These are phyloP conservation scores for Cettia cetti DNA, from an alignment of 2,113 vertebrate genomes.

Conservation along the genomic window DNA sequence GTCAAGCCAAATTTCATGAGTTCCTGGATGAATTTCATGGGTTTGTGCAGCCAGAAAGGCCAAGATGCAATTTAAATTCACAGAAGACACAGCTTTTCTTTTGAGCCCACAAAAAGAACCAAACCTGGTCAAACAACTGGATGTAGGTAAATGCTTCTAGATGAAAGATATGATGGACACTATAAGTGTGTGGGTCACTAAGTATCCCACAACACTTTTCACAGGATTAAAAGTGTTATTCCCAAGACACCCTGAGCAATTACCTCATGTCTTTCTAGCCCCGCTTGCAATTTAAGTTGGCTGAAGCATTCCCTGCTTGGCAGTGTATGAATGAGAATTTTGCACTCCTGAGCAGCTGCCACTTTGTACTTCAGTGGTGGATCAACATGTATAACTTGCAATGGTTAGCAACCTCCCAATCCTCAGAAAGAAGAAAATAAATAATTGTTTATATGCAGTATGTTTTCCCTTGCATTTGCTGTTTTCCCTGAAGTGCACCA, in stretches of 20 bases:
- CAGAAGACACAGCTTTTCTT: neutral
- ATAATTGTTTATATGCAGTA: neutral
- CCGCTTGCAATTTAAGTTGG: neutral
- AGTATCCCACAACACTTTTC: neutral
- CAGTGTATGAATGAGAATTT: neutral
- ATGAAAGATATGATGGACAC: neutral
- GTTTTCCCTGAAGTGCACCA: neutral
- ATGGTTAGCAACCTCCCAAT: neutral
- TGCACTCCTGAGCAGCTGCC: neutral
- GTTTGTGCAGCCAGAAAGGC: neutral
- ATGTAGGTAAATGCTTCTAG: neutral
- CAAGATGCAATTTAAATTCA: neutral
- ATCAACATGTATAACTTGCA: neutral
- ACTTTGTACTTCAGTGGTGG: neutral
- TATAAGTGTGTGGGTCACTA: neutral
- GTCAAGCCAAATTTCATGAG: neutral
- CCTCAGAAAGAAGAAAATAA: neutral
- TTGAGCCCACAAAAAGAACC: neutral
- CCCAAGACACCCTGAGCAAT: neutral
- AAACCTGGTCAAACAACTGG: neutral
- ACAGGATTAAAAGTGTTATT: neutral
- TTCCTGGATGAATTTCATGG: neutral
- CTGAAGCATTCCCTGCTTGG: neutral
- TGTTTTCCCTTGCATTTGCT: neutral
- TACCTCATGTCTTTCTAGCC: neutral